These are phyloP conservation scores for Notolepis coatsorum DNA, from an alignment of 2,797 vertebrate species.

Conservation along the genomic window DNA sequence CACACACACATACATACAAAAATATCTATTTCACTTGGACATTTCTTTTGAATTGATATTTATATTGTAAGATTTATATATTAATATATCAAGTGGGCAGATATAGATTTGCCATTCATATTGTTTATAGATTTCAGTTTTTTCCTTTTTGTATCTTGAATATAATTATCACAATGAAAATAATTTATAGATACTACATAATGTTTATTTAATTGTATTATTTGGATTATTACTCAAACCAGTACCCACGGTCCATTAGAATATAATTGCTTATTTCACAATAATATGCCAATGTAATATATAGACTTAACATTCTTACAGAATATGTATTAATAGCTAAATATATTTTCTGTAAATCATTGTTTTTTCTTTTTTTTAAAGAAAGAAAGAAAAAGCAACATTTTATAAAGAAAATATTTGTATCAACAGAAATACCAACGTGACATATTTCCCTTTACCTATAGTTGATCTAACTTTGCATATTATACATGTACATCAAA, in stretches of 20 bases:
- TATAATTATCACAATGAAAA: too few relatives aligned
- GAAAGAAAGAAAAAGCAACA: too few relatives aligned
- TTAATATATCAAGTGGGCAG: neutral
- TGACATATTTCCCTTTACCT: too few relatives aligned
- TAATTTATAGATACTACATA: neutral
- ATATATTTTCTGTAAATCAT: slow-evolving; percentile 17
- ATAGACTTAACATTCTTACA: neutral
- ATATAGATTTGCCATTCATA: neutral
- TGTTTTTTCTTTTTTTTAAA: neutral
- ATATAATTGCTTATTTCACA: too few relatives aligned
- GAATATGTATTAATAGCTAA: too few relatives aligned
- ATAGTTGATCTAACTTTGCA: neutral
- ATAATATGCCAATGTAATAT: too few relatives aligned
- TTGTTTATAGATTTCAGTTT: too few relatives aligned
- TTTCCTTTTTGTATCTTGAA: neutral
- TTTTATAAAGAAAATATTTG: too few relatives aligned
- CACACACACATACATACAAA: neutral
- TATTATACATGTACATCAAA: neutral
- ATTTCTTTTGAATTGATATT: neutral
- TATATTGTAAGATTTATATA: neutral
- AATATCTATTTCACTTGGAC: neutral
- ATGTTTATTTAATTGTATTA: too few relatives aligned
- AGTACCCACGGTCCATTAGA: too few relatives aligned
- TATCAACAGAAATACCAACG: too few relatives aligned
- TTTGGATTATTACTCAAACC: too few relatives aligned